phyloP scores from a whole-genome alignment of 2,888 invertebrate species.

The Desoria tigrina region DNA sequence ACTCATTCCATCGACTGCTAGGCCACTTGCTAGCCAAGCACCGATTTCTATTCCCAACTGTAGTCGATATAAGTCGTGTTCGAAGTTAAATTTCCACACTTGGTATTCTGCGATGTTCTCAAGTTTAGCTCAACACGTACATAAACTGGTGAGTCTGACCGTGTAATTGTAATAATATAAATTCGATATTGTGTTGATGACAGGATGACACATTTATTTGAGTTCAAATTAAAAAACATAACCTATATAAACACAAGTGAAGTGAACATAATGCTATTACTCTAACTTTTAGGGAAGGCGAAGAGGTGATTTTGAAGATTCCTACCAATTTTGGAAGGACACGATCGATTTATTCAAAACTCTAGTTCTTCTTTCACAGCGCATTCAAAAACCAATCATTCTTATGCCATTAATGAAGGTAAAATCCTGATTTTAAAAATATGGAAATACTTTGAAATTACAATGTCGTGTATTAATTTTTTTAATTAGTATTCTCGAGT shows the following conservation, averaged over 20 bases:
- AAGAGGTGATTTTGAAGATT: slow-evolving; percentile 30
- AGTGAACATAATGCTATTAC: not conserved
- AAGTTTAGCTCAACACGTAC: slow-evolving; percentile 29
- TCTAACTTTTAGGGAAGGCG: slow-evolving; percentile 26
- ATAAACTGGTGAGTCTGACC: slow-evolving; percentile 36
- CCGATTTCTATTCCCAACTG: slow-evolving; percentile 11
- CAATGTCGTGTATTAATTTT: slow-evolving; percentile 6
- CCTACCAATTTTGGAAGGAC: slow-evolving; percentile 27
- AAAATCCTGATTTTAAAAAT: no score
- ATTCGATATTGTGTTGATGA: not conserved
- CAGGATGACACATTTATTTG: not conserved
- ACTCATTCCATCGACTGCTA: no score
- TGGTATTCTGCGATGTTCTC: slow-evolving; percentile 40
- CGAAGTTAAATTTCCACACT: slow-evolving; percentile 37
- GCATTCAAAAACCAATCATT: slow-evolving; percentile 12
- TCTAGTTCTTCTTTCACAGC: slow-evolving; percentile 23
- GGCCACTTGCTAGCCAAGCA: not conserved
- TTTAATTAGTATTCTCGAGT: slow-evolving; percentile 31
- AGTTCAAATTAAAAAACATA: not conserved
- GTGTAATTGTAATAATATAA: not conserved
- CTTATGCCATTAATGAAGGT: slow-evolving; percentile 33
- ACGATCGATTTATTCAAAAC: slow-evolving; percentile 28
- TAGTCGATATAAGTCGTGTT: slow-evolving; percentile 31
- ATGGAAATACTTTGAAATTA: no score
- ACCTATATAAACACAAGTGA: no score